Percentiles rank a stretch among this genome's conserved stretches.
Evolutionary conservation across 2,888 invertebrate genomes (phyloP).

Genomic region (Drosophila rubida): DNA sequence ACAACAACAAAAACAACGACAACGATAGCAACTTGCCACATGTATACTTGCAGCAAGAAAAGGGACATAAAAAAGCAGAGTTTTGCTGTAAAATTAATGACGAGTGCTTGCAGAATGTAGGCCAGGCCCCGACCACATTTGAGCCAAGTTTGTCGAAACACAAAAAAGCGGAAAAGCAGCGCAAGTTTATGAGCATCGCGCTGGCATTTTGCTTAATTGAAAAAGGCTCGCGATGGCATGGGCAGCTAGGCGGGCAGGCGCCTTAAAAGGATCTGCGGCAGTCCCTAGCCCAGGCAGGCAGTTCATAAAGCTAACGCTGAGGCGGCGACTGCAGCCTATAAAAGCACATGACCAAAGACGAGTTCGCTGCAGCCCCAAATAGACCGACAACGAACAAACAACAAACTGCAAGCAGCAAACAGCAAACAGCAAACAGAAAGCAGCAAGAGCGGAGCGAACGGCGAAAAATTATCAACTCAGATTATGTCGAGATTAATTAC

Average conservation of each 20-base stretch:
- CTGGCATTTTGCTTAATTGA: constrained; percentile 77
- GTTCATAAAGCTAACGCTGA: constrained; percentile 71
- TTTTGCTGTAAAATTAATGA: constrained; percentile 70
- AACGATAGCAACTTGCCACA: constrained; percentile 46
- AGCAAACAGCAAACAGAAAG: constrained; percentile 38
- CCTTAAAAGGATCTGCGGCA: constrained; percentile 69
- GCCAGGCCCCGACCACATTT: constrained; percentile 62
- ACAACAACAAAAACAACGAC: constrained; percentile 16
- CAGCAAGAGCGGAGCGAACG: constrained; percentile 49
- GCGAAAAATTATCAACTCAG: constrained; percentile 83
- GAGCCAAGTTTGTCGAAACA: constrained; percentile 18
- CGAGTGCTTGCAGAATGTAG: constrained; percentile 66
- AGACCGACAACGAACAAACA: constrained; percentile 40
- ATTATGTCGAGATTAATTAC: constrained; percentile 85
- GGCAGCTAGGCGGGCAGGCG: too few relatives aligned
- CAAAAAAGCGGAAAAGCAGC: constrained; percentile 32
- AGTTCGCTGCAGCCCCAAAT: constrained; percentile 55
- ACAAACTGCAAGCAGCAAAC: constrained; percentile 25
- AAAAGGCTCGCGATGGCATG: constrained; percentile 60
- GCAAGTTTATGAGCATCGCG: constrained; percentile 66
- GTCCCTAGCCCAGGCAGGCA: constrained; percentile 70
- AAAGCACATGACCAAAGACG: constrained; percentile 74
- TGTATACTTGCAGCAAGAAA: constrained; percentile 13
- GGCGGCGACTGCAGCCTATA: constrained; percentile 50
- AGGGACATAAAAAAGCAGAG: constrained; percentile 48